phyloP scores from a whole-genome alignment of 2,113 vertebrate genomes.

The Cynoglossus semilaevis region DNA sequence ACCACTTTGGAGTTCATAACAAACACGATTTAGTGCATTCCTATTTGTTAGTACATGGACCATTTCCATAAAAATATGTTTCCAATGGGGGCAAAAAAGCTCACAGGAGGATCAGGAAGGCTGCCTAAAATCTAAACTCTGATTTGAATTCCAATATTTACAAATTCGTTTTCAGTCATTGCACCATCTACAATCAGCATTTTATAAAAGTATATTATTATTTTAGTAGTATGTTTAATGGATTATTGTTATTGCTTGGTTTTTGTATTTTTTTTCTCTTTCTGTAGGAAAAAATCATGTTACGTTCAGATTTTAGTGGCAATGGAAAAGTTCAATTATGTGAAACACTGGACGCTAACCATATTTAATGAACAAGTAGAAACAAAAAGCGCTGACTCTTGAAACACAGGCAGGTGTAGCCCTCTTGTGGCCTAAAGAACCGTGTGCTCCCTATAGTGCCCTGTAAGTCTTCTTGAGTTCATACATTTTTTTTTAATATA shows the following conservation, averaged over 20 bases:
- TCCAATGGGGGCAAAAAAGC: not conserved
- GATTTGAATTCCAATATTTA: too few relatives aligned
- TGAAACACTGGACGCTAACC: not conserved
- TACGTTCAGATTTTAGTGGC: too few relatives aligned
- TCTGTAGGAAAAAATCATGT: too few relatives aligned
- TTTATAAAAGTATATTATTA: too few relatives aligned
- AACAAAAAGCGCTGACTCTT: not conserved
- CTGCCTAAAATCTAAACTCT: not conserved
- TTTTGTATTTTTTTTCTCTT: too few relatives aligned
- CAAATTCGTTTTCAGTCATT: too few relatives aligned
- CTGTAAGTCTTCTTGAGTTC: too few relatives aligned
- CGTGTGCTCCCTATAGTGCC: not conserved
- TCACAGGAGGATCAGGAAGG: not conserved
- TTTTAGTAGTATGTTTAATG: too few relatives aligned
- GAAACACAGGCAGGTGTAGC: constrained; percentile 38
- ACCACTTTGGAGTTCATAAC: constrained; percentile 45
- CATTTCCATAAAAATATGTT: constrained; percentile 33
- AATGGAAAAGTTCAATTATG: too few relatives aligned
- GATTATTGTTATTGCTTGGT: too few relatives aligned
- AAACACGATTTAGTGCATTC: constrained; percentile 49
- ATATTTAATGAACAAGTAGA: not conserved
- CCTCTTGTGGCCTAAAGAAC: constrained; percentile 57
- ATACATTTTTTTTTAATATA: too few relatives aligned
- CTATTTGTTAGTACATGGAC: constrained; percentile 16
- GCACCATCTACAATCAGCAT: too few relatives aligned